Evolutionary conservation across 2,113 vertebrate species (phyloP).

Genomic region (Anthoscopus minutus): DNA sequence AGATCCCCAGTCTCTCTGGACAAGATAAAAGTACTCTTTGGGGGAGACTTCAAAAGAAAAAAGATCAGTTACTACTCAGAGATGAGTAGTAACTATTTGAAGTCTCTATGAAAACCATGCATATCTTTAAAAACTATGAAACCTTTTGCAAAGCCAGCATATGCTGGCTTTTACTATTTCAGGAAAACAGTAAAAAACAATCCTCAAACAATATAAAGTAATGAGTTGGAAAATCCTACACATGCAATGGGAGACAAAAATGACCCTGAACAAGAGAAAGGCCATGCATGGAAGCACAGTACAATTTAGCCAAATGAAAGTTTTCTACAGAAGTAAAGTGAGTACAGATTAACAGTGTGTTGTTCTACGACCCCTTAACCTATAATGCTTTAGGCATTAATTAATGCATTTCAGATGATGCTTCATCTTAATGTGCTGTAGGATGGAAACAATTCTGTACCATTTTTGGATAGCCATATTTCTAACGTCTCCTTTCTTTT

Average conservation of each 20-base stretch:
- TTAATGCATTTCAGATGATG: background rate
- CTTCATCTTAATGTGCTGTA: background rate
- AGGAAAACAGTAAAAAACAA: background rate
- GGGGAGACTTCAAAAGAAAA: background rate
- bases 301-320: background rate
- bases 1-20: background rate
- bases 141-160: background rate
- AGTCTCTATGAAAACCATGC: background rate
- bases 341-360: background rate
- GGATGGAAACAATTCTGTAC: constrained; percentile 50
- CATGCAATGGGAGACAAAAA: background rate
- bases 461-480: constrained; percentile 81
- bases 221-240: background rate
- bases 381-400: background rate
- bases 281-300: background rate
- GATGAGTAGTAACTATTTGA: background rate
- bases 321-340: background rate
- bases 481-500: constrained; percentile 55
- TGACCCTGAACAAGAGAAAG: background rate
- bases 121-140: background rate
- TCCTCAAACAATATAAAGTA: background rate
- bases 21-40: background rate
- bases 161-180: background rate
- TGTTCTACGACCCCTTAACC: background rate
- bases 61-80: background rate